Conservation (phyloP, 2,888 invertebrate genomes). For the Ryuthela nishihirai region DNA sequence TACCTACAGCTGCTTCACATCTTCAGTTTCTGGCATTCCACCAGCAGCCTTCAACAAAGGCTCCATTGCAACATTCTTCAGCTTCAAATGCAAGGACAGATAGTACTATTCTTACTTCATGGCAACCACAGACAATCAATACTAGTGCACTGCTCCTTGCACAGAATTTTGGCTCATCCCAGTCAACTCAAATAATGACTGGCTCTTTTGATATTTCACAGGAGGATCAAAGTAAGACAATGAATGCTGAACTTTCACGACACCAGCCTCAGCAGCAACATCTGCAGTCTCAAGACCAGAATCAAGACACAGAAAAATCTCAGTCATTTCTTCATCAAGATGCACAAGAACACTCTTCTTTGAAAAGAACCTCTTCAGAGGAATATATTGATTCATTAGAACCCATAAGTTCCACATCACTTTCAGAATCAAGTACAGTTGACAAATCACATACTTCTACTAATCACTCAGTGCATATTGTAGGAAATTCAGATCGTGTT, state of each 20-base stretch:
- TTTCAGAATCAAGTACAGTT: too few species aligned
- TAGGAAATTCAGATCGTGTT: constrained; percentile 11
- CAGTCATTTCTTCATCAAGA: too few species aligned
- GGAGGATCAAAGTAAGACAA: constrained; percentile 18
- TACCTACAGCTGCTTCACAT: constrained; percentile 42
- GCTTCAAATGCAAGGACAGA: constrained; percentile 3
- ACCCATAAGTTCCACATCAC: too few species aligned
- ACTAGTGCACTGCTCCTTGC: constrained; percentile 34
- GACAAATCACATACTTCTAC: too few species aligned
- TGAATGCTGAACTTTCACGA: constrained; percentile 17
- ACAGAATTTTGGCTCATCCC: constrained; percentile 34
- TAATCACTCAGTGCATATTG: too few species aligned
- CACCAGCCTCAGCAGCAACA: constrained; percentile 6
- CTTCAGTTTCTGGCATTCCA: constrained; percentile 44
- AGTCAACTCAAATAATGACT: constrained; percentile 15
- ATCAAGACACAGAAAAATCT: too few species aligned
- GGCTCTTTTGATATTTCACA: constrained; percentile 16
- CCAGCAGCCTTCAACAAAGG: constrained; percentile 34
- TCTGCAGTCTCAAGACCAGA: too few species aligned
- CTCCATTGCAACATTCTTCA: constrained; percentile 3
- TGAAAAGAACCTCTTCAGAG: too few species aligned
- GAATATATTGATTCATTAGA: too few species aligned
- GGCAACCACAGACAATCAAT: constrained; percentile 39
- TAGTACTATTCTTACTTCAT: constrained; percentile 16
- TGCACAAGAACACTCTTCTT: too few species aligned